These are phyloP conservation scores for Prosopocoilus inquinatus DNA, from an alignment of 2,888 invertebrate species.

Conservation along the genomic window DNA sequence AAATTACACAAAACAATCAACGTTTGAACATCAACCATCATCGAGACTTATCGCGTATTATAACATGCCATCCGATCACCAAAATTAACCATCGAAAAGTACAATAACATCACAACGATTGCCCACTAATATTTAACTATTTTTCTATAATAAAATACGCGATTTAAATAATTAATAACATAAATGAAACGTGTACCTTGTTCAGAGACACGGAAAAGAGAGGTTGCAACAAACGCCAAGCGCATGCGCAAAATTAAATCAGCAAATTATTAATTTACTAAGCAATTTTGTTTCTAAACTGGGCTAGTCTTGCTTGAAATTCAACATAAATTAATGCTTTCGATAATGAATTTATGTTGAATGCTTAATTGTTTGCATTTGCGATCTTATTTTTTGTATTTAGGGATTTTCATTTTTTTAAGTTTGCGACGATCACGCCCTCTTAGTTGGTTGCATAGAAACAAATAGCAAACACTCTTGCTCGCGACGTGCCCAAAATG, in stretches of 20 bases:
- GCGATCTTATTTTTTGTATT: too few species aligned
- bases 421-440: not conserved
- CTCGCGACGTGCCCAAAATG: conserved; percentile 55
- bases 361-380: too few species aligned
- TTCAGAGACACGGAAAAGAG: conserved; percentile 40
- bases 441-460: not conserved
- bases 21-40: not conserved
- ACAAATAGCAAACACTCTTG: not conserved
- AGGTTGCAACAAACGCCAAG: conserved; percentile 21
- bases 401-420: too few species aligned
- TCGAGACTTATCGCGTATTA: conserved; percentile 8
- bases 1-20: too few species aligned
- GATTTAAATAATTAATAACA: conserved; percentile 22
- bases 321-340: too few species aligned
- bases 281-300: not conserved
- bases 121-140: too few species aligned
- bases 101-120: conserved; percentile 2
- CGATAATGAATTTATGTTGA: too few species aligned
- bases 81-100: conserved; percentile 5
- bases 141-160: not conserved
- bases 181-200: conserved; percentile 46
- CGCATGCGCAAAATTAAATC: conserved; percentile 19
- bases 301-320: too few species aligned
- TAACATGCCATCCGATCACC: conserved; percentile 16
- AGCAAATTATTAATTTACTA: not conserved